Conservation (phyloP, 2,113 vertebrate species). For the Vulpes lagopus region DNA sequence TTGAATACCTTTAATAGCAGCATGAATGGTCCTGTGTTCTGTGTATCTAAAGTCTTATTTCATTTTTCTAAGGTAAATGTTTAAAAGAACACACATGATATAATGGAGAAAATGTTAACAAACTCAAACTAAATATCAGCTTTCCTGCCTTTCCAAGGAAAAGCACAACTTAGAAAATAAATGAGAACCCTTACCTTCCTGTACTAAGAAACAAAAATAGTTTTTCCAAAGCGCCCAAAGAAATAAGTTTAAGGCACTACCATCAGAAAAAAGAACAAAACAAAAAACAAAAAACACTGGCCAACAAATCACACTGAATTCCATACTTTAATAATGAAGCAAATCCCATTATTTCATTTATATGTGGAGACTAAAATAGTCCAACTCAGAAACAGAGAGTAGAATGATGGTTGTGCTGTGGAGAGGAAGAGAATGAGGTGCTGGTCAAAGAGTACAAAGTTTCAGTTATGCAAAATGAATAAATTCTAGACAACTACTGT, state of each 20-base stretch:
- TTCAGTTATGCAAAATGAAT: neutral
- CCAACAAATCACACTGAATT: neutral
- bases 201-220: neutral
- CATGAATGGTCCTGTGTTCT: neutral
- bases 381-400: neutral
- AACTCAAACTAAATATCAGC: slow-evolving; percentile 28
- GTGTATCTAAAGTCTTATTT: neutral
- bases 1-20: neutral
- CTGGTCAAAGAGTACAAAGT: neutral
- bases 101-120: neutral
- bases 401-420: neutral
- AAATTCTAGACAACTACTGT: neutral
- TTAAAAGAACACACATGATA: neutral
- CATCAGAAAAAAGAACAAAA: neutral
- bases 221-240: slow-evolving; percentile 34
- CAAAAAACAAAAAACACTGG: neutral
- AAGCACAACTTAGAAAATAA: slow-evolving; percentile 35
- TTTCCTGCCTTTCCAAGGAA: slow-evolving; percentile 29
- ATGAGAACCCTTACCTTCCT: slow-evolving; percentile 12
- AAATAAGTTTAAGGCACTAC: neutral
- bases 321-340: slow-evolving; percentile 50
- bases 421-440: neutral
- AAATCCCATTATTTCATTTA: slow-evolving; percentile 2
- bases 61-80: neutral
- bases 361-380: neutral